Conservation (phyloP, 2,113 vertebrate species). For the Sinocyclocheilus maitianheensis region DNA sequence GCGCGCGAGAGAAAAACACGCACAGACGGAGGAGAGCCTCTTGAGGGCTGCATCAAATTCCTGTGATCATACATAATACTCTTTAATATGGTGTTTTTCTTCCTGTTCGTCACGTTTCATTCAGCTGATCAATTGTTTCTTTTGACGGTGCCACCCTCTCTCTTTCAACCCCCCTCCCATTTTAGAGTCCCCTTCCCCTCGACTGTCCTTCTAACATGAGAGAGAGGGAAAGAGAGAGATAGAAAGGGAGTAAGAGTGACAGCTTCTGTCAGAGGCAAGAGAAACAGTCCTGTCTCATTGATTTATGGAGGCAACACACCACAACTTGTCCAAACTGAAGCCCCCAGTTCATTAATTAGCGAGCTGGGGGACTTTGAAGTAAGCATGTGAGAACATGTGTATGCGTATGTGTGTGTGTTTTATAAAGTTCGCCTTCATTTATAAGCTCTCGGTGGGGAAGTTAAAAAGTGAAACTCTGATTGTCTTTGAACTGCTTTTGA, state of each 20-base stretch:
- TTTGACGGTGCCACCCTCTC: slow-evolving; percentile 75
- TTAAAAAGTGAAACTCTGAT: slow-evolving; percentile 81
- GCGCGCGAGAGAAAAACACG: slow-evolving; percentile 59
- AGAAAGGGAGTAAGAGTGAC: slow-evolving; percentile 74
- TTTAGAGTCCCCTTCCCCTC: slow-evolving; percentile 50
- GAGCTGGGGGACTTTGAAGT: slow-evolving; percentile 98
- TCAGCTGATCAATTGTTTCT: slow-evolving; percentile 99
- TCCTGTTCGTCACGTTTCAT: slow-evolving; percentile 75
- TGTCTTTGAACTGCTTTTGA: slow-evolving; percentile 98
- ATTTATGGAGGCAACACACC: slow-evolving; percentile 99
- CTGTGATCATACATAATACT: slow-evolving; percentile 99
- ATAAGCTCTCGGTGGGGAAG: slow-evolving; percentile 87
- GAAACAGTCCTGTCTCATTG: slow-evolving; percentile 97
- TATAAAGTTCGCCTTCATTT: slow-evolving; percentile 93
- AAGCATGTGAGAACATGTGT: slow-evolving; percentile 69
- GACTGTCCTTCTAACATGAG: slow-evolving; percentile 97
- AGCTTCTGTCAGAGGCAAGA: slow-evolving; percentile 93
- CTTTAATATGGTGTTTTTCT: slow-evolving; percentile 91
- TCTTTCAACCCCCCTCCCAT: slow-evolving; percentile 60
- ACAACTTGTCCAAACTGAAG: slow-evolving; percentile 99
- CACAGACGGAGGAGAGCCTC: slow-evolving; percentile 83
- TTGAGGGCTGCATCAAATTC: slow-evolving; percentile 96
- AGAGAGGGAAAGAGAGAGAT: slow-evolving; percentile 52
- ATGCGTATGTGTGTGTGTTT: slow-evolving; percentile 50
- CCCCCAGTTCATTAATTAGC: slow-evolving; percentile 99